Evolutionary conservation across 2,113 vertebrate genomes (phyloP), one percentile per base, ranked within the genome.

Genomic region (Melospiza georgiana): DNA sequence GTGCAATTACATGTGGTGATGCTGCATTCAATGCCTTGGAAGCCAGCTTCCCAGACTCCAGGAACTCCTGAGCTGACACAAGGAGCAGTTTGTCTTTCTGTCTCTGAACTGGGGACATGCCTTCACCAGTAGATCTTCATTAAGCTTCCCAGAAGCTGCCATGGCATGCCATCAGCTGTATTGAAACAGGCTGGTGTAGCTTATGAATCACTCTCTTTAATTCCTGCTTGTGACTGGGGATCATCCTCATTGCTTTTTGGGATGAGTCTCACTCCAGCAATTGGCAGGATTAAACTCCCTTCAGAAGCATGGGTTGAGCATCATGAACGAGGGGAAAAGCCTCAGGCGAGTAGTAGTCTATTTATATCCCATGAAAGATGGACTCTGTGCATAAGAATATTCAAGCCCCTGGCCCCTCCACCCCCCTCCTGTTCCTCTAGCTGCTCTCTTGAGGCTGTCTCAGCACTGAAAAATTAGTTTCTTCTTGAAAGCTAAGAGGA

Each of bases 281-380:
- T 27, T 71, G 68, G 27, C 65, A 81, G 79, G 78, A 86, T 93
- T 85, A 71, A 84, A 54, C 15, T 86, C 55, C 82, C 41, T 83
- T 84, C 72, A 68, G 84, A 84, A 71, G 83, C 63, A 30, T 3
- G 39, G 52, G 19, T 33, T 74, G 85, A 90, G 75, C 59, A 27
- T 10, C 49, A 58, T 43, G 83, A 78, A 44, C 83, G 27, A 63
- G 75, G 89, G 37, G 68, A 73, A 86, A 88, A 95, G 52, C 68
- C 79, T 90, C 68, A n/a, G 57, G 63, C 12, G 0, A 89, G 88
- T 30, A 28, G 82, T 24, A 37, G 6, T 84, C 88, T 86, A 90
- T 95, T 97, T 95, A 94, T 95, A 95, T 30, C 48, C 81, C 84
- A 9, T 51, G 81, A 90, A 95, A 91, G 67, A 87, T 62, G 55